Percentiles rank a stretch among this genome's conserved stretches.
phyloP scores from a whole-genome alignment of 2,888 invertebrate genomes.

The Monochamus alternatus region DNA sequence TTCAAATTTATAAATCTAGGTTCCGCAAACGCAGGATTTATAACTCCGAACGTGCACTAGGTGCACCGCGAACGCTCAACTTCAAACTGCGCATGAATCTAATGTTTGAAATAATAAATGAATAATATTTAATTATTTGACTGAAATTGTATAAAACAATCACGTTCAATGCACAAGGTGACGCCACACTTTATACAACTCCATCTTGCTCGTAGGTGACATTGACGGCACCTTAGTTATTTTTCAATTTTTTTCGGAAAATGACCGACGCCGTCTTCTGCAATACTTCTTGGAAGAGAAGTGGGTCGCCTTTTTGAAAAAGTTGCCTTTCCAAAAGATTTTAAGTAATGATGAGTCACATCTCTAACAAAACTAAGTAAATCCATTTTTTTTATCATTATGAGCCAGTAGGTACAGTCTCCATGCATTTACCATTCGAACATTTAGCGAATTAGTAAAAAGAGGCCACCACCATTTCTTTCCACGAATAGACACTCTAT shows the following conservation, averaged over 20 bases:
- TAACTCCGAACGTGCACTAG: too few species aligned
- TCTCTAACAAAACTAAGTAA: constrained; percentile 1
- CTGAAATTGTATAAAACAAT: neutral
- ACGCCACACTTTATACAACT: constrained; percentile 17
- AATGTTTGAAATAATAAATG: too few species aligned
- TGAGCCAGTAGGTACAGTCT: neutral
- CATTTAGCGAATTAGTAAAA: constrained; percentile 3
- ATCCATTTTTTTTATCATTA: too few species aligned
- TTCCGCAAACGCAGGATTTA: too few species aligned
- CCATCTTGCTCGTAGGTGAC: neutral
- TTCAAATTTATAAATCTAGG: too few species aligned
- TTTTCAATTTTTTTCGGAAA: constrained; percentile 7
- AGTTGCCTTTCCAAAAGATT: constrained; percentile 10
- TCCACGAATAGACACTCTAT: neutral
- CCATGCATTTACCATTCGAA: neutral
- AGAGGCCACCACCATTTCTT: constrained; percentile 17
- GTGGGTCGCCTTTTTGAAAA: constrained; percentile 1
- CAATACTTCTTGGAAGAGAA: constrained; percentile 21
- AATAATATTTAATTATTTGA: too few species aligned
- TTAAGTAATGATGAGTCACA: neutral
- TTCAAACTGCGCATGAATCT: too few species aligned
- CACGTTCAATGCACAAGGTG: constrained; percentile 5
- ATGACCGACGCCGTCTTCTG: neutral
- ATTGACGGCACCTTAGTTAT: neutral
- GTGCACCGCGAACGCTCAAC: too few species aligned